Evolutionary conservation across 2,797 vertebrate species (phyloP).

Genomic region (Pempheris klunzingeri): DNA sequence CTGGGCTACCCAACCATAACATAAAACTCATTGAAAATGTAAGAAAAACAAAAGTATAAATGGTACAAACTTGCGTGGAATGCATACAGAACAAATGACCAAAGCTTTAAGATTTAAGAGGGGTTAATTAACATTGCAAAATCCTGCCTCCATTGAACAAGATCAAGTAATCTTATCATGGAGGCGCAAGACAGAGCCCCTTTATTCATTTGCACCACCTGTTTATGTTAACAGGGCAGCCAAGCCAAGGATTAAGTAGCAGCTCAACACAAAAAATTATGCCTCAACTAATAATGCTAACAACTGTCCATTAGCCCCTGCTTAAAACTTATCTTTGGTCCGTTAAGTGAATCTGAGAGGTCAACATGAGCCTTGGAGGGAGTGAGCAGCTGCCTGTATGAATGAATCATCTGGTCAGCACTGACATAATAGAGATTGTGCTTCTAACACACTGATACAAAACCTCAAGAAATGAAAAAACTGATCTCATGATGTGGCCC

Average conservation of each 20-base stretch:
- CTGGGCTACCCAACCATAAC: constrained; percentile 83
- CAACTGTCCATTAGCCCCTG: constrained; percentile 86
- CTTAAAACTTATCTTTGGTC: constrained; percentile 93
- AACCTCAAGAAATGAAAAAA: constrained; percentile 72
- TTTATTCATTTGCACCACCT: constrained; percentile 83
- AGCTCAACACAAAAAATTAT: constrained; percentile 85
- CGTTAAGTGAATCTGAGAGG: constrained; percentile 87
- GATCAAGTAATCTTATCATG: constrained; percentile 72
- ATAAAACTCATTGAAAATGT: constrained; percentile 79
- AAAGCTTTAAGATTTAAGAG: constrained; percentile 89
- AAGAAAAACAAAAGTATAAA: constrained; percentile 84
- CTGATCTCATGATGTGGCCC: constrained; percentile 79
- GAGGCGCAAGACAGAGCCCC: constrained; percentile 76
- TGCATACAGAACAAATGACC: constrained; percentile 89
- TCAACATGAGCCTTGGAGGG: constrained; percentile 85
- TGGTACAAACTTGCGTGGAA: constrained; percentile 87
- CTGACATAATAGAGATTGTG: constrained; percentile 86
- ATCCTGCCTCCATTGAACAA: constrained; percentile 70
- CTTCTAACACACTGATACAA: constrained; percentile 80
- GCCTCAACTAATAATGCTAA: constrained; percentile 82
- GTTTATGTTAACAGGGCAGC: constrained; percentile 84
- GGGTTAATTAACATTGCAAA: constrained; percentile 87
- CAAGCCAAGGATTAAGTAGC: constrained; percentile 85
- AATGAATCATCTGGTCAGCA: constrained; percentile 85
- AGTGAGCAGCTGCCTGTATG: constrained; percentile 82